phyloP scores from a whole-genome alignment of 2,888 invertebrate genomes.

The Phrixothrix hirtus region DNA sequence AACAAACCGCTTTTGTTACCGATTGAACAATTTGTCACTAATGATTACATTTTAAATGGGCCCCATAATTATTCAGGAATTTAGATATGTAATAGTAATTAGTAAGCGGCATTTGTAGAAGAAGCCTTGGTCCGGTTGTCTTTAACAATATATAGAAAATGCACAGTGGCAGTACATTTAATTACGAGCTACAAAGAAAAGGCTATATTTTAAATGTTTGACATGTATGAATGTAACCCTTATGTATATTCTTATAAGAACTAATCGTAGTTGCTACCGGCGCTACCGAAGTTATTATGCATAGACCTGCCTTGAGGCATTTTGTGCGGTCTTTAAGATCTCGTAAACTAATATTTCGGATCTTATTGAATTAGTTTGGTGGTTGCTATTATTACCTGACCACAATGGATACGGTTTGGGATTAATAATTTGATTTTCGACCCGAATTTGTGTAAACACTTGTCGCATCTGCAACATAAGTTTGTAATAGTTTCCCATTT shows the following conservation, averaged over 20 bases:
- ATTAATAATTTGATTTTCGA: no score
- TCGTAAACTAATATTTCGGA: conserved; percentile 2
- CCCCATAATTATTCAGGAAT: conserved; percentile 7
- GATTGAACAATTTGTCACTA: conserved; percentile 13
- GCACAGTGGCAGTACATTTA: conserved; percentile 16
- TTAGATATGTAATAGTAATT: background rate
- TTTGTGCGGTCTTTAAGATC: conserved; percentile 7
- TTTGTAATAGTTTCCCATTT: background rate
- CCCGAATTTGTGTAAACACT: no score
- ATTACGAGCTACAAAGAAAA: conserved; percentile 12
- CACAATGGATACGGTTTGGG: no score
- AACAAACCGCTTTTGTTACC: conserved; percentile 8
- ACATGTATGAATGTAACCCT: conserved; percentile 16
- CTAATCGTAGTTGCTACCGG: conserved; percentile 10
- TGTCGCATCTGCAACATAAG: no score
- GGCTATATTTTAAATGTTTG: conserved; percentile 11
- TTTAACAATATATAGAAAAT: no score
- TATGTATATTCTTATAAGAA: conserved; percentile 15
- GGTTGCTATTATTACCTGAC: conserved; percentile 5
- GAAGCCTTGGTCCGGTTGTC: conserved; percentile 2
- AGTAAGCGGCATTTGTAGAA: conserved; percentile 2
- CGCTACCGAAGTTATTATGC: conserved; percentile 22
- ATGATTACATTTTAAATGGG: conserved; percentile 5
- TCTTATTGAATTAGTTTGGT: conserved; percentile 7
- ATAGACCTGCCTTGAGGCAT: conserved; percentile 4